Evolutionary conservation across 2,113 vertebrate genomes (phyloP), one percentile per base, ranked within the genome.

Genomic region (Pholis gunnellus): DNA sequence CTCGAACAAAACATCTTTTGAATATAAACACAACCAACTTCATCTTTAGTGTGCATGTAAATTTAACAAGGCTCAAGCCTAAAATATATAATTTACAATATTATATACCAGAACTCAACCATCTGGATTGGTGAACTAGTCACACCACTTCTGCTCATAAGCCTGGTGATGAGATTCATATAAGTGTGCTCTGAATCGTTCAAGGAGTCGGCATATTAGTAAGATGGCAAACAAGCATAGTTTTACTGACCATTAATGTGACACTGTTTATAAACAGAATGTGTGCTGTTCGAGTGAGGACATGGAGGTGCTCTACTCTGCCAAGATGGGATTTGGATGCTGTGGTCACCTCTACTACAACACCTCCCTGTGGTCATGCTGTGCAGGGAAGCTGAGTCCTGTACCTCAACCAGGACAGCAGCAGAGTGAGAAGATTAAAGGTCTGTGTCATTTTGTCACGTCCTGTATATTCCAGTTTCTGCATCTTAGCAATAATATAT

Each of bases 271-370:
- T 20, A 25, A 22, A 4, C 64, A 87, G n/a, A 7, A 59, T 7
- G 56, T 78, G 11, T 92, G 92, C 86, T 89, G 92, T 63, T 75
- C n/a, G 2, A 40, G 56, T 75, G 75, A 71, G 40, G 20, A 65
- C 20, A 14, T 25, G 14, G n/a, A 48, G 65, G 18, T 89, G 59
- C 9, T 82, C 14, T 90, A 92, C 76, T 0, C 17, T 4, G 2
- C 14, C 4, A 79, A 82, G 70, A 6, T 0, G 0, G 71, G 61
- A 0, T 72, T 86, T 7, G 7, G 29, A 22, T 92, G 91, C 74
- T 93, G 91, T 29, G 87, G 87, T 38, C 81, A 87, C 67, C 38
- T 5, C 17, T 76, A 91, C 56, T 90, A 78, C 40, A 89, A 91
- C 72, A 22, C 27, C 0, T 84, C 90, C 50, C 74, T 90, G 60